Base-by-base conservation (phyloP, 2,797 vertebrate species). In the Chaetophractus vellerosus region DNA sequence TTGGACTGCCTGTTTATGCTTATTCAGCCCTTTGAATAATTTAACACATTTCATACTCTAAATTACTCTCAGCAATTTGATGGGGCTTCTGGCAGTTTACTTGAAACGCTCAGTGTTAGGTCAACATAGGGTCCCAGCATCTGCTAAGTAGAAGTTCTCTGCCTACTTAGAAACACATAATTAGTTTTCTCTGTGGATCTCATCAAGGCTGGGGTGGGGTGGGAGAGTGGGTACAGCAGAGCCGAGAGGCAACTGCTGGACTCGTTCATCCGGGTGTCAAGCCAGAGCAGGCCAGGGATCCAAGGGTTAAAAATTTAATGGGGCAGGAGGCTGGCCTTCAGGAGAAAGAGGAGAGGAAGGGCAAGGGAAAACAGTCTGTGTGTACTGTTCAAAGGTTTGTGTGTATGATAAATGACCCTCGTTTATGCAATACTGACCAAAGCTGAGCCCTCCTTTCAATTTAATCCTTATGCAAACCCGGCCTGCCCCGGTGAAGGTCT, bases 1-100 rank as follows among this genome's bases (percentile, higher is more conserved):
- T 98, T 98, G 97, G 98, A 98, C 98, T 97, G 98, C 98, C 97
- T 98, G 97, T 99, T 99, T 99, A 98, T 99, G 99, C 99, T 99
- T 99, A 99, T 99, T 99, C 99, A 99, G 99, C 99, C 98, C 98
- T 99, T 99, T 99, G 98, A 99, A 99, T 99, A 99, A 99, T 99
- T 98, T 98, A 98, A 98, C 98, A 98, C 98, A 99, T 99, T 99
- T 99, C 98, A 99, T 98, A 99, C 99, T 99, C 98, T 99, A 99
- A 99, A 99, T 99, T 99, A 98, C 98, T 98, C 98, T 98, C 98
- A 98, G 99, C 99, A 98, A 98, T 99, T 99, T 99, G 99, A 98
- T 96, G 98, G 98, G 99, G 98, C 98, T 98, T 97, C 98, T 99
- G 98, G 98, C 98, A 98, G 98, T 98, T 99, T 98, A 98, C 98